Conservation (phyloP, 2,888 invertebrate species). For the Teleogryllus oceanicus region DNA sequence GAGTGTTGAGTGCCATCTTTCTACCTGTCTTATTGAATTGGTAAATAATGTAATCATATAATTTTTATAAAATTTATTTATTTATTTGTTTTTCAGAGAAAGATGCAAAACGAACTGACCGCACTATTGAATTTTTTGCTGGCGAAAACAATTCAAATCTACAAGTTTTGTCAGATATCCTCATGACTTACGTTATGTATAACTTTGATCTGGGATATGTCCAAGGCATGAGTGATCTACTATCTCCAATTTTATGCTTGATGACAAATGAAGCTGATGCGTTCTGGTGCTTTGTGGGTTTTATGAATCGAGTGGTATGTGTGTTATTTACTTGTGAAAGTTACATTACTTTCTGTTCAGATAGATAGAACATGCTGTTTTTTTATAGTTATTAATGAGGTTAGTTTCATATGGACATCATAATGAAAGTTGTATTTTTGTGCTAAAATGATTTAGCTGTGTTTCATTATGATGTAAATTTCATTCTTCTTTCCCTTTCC, state of each 20-base stretch:
- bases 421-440: no score
- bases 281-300: constrained; percentile 98
- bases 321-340: constrained; percentile 18
- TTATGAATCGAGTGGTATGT: constrained; percentile 91
- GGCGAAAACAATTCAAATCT: constrained; percentile 91
- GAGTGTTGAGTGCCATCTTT: no score
- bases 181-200: constrained; percentile 99
- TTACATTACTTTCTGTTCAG: not conserved
- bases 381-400: constrained; percentile 23
- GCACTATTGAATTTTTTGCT: constrained; percentile 85
- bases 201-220: constrained; percentile 96
- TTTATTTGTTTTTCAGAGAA: constrained; percentile 63
- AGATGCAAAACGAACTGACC: constrained; percentile 93
- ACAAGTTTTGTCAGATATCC: constrained; percentile 77
- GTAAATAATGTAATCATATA: no score
- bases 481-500: no score
- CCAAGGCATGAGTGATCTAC: constrained; percentile 96
- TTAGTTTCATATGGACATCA: not conserved
- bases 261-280: constrained; percentile 92
- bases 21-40: no score
- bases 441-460: no score
- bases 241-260: constrained; percentile 86
- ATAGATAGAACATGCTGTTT: not conserved
- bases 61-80: not conserved
- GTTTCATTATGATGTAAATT: no score